These are phyloP conservation scores for Macrosiphum euphorbiae DNA, from an alignment of 2,888 invertebrate genomes.

Conservation along the genomic window DNA sequence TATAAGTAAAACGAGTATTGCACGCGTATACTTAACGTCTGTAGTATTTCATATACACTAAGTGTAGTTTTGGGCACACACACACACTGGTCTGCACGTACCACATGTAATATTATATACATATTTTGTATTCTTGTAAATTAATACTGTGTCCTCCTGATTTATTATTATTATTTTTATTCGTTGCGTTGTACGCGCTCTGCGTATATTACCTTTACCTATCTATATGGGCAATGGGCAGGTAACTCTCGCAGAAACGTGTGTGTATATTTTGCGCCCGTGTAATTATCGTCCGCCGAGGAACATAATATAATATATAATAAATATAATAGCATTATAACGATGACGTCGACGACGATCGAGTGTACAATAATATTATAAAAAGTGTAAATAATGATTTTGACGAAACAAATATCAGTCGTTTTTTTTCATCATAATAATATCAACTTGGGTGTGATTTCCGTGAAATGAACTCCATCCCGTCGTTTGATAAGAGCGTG, in stretches of 20 bases:
- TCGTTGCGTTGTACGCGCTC: not conserved
- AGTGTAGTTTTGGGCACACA: not conserved
- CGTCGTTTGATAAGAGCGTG: not conserved
- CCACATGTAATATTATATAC: not conserved
- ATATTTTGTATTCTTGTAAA: not conserved
- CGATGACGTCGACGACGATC: not conserved
- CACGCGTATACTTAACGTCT: not conserved
- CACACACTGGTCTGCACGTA: not conserved
- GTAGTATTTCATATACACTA: not conserved
- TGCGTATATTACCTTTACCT: not conserved
- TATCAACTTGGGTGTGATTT: not conserved
- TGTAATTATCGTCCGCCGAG: not conserved
- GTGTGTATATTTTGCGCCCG: not conserved
- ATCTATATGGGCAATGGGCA: not conserved
- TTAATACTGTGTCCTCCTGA: not conserved
- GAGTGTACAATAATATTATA: not conserved
- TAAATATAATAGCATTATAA: not conserved
- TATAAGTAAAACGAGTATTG: not conserved
- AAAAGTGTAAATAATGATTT: not conserved
- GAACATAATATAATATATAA: not conserved
- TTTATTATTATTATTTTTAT: conserved; percentile 26
- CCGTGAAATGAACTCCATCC: not conserved
- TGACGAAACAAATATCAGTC: not conserved
- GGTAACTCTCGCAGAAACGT: not conserved
- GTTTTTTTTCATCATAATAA: not conserved